These are phyloP conservation scores for Anguilla megastoma DNA, from an alignment of 2,797 vertebrate genomes.

Conservation along the genomic window DNA sequence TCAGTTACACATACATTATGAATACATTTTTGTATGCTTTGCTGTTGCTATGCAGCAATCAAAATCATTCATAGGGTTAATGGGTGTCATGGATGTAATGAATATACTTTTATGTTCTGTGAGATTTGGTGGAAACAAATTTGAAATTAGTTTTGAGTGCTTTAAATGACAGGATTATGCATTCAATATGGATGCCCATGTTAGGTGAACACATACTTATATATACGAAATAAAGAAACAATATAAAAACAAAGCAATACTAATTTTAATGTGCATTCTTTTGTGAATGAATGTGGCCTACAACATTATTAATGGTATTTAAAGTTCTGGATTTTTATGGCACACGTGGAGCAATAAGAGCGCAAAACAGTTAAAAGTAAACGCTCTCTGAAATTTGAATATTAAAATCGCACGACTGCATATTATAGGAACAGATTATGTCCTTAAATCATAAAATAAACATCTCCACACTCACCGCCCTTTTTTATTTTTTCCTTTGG, in stretches of 20 bases:
- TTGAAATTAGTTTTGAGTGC: not conserved
- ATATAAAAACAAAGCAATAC: not conserved
- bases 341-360: not conserved
- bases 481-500: constrained; percentile 55
- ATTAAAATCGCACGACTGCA: constrained; percentile 30
- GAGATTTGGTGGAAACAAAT: not conserved
- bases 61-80: not conserved
- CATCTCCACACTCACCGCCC: constrained; percentile 12
- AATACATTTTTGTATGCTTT: not conserved
- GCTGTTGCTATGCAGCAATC: not conserved
- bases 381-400: not conserved
- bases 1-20: not conserved
- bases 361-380: not conserved
- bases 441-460: constrained; percentile 65
- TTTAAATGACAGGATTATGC: not conserved
- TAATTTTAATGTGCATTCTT: not conserved
- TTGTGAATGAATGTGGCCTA: not conserved
- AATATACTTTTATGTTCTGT: not conserved
- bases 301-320: not conserved
- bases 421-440: constrained; percentile 41
- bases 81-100: not conserved
- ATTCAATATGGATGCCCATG: not conserved
- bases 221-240: not conserved
- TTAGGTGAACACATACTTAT: not conserved
- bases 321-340: not conserved